Base-by-base conservation (phyloP, 2,888 invertebrate genomes). In the Aphidoletes aphidimyza region DNA sequence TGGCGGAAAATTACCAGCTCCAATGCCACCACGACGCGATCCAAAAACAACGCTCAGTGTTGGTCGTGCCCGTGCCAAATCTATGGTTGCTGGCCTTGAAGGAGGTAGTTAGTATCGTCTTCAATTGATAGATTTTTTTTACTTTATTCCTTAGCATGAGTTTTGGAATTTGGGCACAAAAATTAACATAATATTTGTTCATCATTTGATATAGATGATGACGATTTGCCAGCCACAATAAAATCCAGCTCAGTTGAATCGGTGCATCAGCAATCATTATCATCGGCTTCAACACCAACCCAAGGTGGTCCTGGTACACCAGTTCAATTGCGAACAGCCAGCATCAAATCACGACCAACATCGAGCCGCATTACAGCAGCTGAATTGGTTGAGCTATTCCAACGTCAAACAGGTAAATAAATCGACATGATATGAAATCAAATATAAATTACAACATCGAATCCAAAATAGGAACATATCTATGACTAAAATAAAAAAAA, bases 31-130 rank as follows among this genome's bases (percentile, higher is more conserved):
- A 0, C 92, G 97, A 37, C 92, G 98, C 83, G 98, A 98, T 91
- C 98, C 98, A 11, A 95, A 95, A 89, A 98, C 98, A 0, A 97
- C 97, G 0, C 91, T 99, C 69, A 97, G 98, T 89, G 97, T 97
- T 86, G 97, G 98, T 14, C 92, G 97, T 83, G 97, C 97, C 19
- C 91, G 97, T 86, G 97, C 98, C 84, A 95, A 96, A 88, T 97
- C 97, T 42, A 96, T 98, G 95, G 96, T 97, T 6, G 97, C 97
- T 8, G 97, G 97, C 84, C 91, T 96, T 87, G 90, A 90, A 91
- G 91, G 91, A 87, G 95, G 94, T 54, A 94, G 94, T 42, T 69
- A 30, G 14, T 69, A 1, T 6, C 22, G 22, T 22, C 3, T n/a
- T 69, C 3, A 1, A 30, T 30, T 69, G n/a, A n/a, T n/a, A n/a